Percentiles rank a stretch among this genome's conserved stretches.
Conservation (phyloP, 2,113 vertebrate species). For the Malurus elegans region DNA sequence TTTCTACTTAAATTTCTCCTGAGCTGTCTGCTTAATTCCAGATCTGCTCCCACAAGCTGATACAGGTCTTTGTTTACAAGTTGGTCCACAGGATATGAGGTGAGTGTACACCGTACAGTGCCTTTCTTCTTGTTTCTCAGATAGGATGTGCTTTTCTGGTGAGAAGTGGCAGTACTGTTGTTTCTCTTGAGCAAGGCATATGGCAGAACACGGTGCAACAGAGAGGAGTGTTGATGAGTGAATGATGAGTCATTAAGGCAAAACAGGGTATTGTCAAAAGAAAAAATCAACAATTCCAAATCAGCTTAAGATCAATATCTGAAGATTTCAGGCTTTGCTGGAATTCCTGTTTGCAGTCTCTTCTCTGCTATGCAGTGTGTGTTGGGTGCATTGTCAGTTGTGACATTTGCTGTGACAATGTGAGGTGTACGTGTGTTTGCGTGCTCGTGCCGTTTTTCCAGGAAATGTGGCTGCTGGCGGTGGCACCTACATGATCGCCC, state of each 20-base stretch:
- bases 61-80: neutral
- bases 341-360: neutral
- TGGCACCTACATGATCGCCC: neutral
- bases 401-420: neutral
- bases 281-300: neutral
- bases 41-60: neutral
- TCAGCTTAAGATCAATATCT: neutral
- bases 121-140: neutral
- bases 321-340: neutral
- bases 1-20: neutral
- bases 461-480: neutral
- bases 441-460: neutral
- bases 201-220: neutral
- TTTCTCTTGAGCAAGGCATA: neutral
- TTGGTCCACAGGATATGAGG: neutral
- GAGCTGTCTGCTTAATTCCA: neutral
- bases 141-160: neutral
- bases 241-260: neutral
- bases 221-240: neutral
- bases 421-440: neutral
- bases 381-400: neutral
- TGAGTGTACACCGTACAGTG: neutral
- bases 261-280: neutral
- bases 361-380: neutral
- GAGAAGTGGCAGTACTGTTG: neutral